Base-by-base conservation (phyloP, 2,888 invertebrate genomes). In the Heliconius aoede region DNA sequence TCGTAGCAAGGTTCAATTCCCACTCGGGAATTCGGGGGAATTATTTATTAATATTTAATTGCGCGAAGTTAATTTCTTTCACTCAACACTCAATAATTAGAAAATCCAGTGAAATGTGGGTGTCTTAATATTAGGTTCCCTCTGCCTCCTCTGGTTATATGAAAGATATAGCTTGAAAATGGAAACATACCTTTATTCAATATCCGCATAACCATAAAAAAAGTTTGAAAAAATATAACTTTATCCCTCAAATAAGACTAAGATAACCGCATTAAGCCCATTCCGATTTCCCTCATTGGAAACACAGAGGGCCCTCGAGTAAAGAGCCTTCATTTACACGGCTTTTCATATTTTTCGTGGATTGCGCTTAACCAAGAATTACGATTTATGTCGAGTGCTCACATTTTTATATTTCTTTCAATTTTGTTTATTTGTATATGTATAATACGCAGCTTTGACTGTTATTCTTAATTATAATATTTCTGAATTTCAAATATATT, bases 201-300 rank as follows among this genome's bases (percentile, higher is more conserved):
- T n/a, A n/a, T n/a, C n/a, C n/a, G 2, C 13, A 36, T 36, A 13
- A 46, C 46, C 7, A 46, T 11, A 55, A 55, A 55, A 9, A n/a
- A 8, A 55, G 9, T 1, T 18, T 55, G 3, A 55, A n/a, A 55
- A 55, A n/a, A 55, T n/a, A 55, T 55, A 61, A 40, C 9, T 72
- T 36, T 28, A 40, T 60, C 7, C 24, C 24, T 60, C 21, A 36
- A 51, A 72, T 68, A 60, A 74, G n/a, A 32, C 60, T 72, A 79
- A 80, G 79, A 82, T 81, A 81, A 80, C 79, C 74, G 76, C 81
- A 81, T 82, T 81, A 83, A 81, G 79, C 73, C 76, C 78, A 76
- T 78, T 81, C 80, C 76, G 81, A 80, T 82, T 80, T 80, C 77
- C 78, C 78, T 79, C 77, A 75, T 78, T 78, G 79, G 78, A 79